Base-by-base conservation (phyloP, 2,113 vertebrate species). In the Camelus dromedarius region DNA sequence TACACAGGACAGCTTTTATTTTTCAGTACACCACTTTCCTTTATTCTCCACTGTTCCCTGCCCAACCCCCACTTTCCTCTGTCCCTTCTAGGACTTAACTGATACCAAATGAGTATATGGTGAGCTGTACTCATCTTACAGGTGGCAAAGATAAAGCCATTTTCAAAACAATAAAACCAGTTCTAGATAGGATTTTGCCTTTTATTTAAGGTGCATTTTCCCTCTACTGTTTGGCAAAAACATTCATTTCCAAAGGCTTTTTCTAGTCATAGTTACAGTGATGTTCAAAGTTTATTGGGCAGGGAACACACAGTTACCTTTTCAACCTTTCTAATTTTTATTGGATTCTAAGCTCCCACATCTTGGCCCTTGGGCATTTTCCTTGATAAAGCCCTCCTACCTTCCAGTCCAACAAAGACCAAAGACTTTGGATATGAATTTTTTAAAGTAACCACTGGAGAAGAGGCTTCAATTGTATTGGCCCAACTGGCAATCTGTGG, bases 351-450 rank as follows among this genome's bases (percentile, higher is more conserved):
- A 97, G 96, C 93, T 96, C 84, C 84, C 62, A 96, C 90, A 95
- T 97, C 94, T 97, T 91, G 85, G 95, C 84, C 91, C 94, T 95
- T 1, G 1, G 95, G 95, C 94, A 92, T 97, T 96, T 97, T 87
- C 90, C 91, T 97, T 95, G 90, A 97, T 93, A 97, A 97, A 97
- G 96, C 93, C 96, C 96, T 97, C 96, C 93, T 96, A 95, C 96
- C 89, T 96, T 93, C 81, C 16, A 93, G 90, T 66, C 95, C 92
- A 95, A 96, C 75, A 88, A 97, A 97, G 97, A 97, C 96, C 95
- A 97, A 97, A 97, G 97, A 96, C 96, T 97, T 95, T 87, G 96
- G 96, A 96, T 97, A 96, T 95, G 93, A 96, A 95, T 96, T 96
- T 93, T 97, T 97, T 81, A 77, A 96, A 97, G 96, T 93, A 97